Evolutionary conservation across 2,113 vertebrate species (phyloP).

Genomic region (Sigmodon hispidus): DNA sequence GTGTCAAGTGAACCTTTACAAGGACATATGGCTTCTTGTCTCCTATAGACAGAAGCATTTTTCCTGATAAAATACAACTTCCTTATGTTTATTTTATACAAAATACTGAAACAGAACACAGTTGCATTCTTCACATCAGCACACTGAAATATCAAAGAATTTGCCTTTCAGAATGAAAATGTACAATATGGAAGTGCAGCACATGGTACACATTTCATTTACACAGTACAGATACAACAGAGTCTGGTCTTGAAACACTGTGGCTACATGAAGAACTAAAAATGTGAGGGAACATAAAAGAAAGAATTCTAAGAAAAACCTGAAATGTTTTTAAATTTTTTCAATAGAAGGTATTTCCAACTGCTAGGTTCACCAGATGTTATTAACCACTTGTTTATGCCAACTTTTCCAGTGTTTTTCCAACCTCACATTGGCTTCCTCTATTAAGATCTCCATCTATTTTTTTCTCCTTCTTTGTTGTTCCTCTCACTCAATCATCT

Average conservation of each 20-base stretch:
- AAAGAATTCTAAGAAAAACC: neutral
- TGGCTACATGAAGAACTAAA: neutral
- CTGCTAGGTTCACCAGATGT: neutral
- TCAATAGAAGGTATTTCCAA: neutral
- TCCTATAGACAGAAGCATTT: conserved; percentile 48
- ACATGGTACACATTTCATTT: neutral
- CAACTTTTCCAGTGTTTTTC: neutral
- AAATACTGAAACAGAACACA: conserved; percentile 50
- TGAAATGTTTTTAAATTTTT: neutral
- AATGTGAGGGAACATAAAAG: neutral
- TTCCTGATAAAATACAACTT: conserved; percentile 66
- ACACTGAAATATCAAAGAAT: conserved; percentile 74
- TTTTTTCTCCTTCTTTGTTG: too few species aligned
- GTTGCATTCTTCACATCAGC: conserved; percentile 54
- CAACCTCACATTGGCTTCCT: too few species aligned
- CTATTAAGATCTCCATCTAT: too few species aligned
- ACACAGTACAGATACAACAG: neutral
- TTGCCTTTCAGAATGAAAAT: conserved; percentile 72
- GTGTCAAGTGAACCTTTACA: conserved; percentile 48
- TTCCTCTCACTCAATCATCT: too few species aligned
- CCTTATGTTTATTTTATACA: conserved; percentile 8
- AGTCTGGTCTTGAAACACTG: neutral
- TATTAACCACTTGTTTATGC: neutral
- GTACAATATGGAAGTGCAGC: conserved; percentile 17
- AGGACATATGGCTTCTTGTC: conserved; percentile 44